phyloP scores from a whole-genome alignment of 2,797 vertebrate species.

The Ispidina lecontei region DNA sequence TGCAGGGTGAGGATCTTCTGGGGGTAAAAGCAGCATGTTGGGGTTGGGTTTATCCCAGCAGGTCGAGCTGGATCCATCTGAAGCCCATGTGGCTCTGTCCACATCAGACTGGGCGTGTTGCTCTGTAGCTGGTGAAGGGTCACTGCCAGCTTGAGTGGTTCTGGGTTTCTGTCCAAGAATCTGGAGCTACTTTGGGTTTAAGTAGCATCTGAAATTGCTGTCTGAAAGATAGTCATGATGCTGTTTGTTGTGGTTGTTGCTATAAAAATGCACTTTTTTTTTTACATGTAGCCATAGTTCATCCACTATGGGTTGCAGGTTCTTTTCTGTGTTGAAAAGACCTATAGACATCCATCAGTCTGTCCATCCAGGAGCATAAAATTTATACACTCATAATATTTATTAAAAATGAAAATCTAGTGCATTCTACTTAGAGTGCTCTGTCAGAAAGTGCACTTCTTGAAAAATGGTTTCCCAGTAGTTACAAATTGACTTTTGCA shows the following conservation, averaged over 20 bases:
- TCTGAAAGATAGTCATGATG: background rate
- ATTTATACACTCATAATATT: background rate
- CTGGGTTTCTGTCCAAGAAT: background rate
- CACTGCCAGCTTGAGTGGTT: background rate
- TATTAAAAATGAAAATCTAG: background rate
- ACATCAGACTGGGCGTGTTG: background rate
- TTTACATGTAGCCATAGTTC: background rate
- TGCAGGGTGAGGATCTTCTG: fast-evolving
- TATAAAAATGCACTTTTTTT: background rate
- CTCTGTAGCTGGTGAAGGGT: background rate
- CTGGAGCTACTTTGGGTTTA: background rate
- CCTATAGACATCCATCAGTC: background rate
- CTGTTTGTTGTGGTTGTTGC: background rate
- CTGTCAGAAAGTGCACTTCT: background rate
- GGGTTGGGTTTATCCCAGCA: background rate
- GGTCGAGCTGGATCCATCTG: background rate
- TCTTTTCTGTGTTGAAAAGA: background rate
- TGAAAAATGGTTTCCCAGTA: background rate
- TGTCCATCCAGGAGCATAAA: background rate
- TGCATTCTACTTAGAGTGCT: background rate
- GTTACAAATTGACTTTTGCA: background rate
- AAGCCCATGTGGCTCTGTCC: background rate
- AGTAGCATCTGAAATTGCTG: background rate
- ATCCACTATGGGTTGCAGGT: background rate
- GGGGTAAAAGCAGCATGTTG: background rate